Evolutionary conservation across 1,140 invertebrate species (phyloP), one percentile per base, ranked within the genome.

Genomic region (Drosophila ananassae): DNA sequence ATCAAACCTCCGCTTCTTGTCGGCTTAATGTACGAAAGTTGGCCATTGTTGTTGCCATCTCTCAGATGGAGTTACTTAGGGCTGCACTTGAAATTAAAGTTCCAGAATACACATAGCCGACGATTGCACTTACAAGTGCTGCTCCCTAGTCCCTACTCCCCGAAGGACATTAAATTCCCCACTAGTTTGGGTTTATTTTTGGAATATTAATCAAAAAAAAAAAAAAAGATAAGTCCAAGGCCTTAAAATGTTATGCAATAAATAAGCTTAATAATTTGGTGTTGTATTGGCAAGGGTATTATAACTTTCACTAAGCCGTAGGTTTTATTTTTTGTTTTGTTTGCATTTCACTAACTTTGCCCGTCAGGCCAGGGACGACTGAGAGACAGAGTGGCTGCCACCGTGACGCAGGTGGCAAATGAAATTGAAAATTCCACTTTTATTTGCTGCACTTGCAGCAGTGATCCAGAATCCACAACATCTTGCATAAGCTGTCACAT

Each of bases 331-430:
- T 37, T 10, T 34, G 1, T 52, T 46, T 62, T 8, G 34, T 66
- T 53, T 59, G 12, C 28, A 10, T 59, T 67, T 34, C 24, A 41
- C 13, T 8, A 76, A 76, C 72, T 76, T 76, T 76, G n/a, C 17
- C 62, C 54, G 34, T 76, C 63, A 37, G 12, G 12, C 32, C 32
- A 10, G 7, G 25, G 25, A 28, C 5, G 25, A 28, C 25, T 47
- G 46, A 73, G 57, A 47, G 60, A 57, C 12, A 41, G 39, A 41
- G 39, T 13, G 39, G 6, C 3, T 44, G 13, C 41, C 50, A n/a
- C 55, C 62, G 62, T 75, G 73, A 76, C 73, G 73, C 73, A 76
- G 73, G 73, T 76, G 73, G 72, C 73, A 76, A 76, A 76, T 76
- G 73, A 76, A 76, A 76, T 76, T 76, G 73, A 76, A 76, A 61